Evolutionary conservation across 2,797 vertebrate species (phyloP).

Genomic region (Salmo trutta): DNA sequence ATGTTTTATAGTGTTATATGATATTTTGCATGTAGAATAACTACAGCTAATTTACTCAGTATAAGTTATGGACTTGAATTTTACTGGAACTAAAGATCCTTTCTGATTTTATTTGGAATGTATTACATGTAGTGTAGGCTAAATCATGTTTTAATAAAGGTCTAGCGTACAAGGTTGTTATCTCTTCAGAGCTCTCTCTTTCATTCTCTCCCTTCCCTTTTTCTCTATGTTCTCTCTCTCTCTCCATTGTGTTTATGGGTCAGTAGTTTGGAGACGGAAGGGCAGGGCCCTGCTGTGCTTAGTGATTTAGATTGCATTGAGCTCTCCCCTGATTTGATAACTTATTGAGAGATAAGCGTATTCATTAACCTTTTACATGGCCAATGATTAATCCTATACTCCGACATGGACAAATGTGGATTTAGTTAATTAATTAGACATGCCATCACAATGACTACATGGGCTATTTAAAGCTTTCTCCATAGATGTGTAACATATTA

Average conservation of each 20-base stretch:
- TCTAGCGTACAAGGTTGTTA: neutral
- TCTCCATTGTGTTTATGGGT: conserved; percentile 21
- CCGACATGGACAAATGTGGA: conserved; percentile 22
- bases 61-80: neutral
- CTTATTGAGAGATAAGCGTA: conserved; percentile 13
- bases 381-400: conserved; percentile 15
- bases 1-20: neutral
- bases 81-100: neutral
- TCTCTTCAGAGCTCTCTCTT: neutral
- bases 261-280: conserved; percentile 6
- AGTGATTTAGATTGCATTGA: conserved; percentile 11
- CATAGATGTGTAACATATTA: conserved; percentile 57
- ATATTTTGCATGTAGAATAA: neutral
- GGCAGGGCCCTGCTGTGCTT: conserved; percentile 7
- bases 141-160: neutral
- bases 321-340: conserved; percentile 11
- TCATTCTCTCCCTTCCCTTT: neutral
- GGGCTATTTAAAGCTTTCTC: conserved; percentile 60
- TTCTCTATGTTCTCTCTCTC: neutral
- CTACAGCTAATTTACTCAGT: neutral
- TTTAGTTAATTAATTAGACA: conserved; percentile 54
- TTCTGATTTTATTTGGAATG: neutral
- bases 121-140: neutral
- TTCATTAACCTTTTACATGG: conserved; percentile 12
- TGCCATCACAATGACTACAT: conserved; percentile 36